These are phyloP conservation scores for Chamaea fasciata DNA, from an alignment of 2,113 vertebrate species.

Conservation along the genomic window DNA sequence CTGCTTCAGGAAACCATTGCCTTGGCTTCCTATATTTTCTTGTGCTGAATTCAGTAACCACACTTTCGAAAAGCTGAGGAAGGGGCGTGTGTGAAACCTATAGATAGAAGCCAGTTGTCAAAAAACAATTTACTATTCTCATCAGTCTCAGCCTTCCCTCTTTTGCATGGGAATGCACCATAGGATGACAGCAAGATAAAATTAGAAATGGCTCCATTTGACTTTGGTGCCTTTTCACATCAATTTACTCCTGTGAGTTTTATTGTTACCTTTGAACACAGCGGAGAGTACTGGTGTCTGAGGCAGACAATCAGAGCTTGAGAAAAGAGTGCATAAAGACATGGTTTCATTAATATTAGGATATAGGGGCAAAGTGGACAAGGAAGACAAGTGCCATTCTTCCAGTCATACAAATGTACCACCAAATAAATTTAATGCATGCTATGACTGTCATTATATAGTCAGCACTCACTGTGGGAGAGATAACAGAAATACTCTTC, in stretches of 20 bases:
- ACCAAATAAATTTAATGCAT: background rate
- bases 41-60: background rate
- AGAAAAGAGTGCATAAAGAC: background rate
- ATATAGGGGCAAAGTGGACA: background rate
- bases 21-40: background rate
- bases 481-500: background rate
- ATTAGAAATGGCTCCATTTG: constrained; percentile 19
- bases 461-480: background rate
- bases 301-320: background rate
- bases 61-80: background rate
- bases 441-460: background rate
- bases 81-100: background rate
- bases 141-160: constrained; percentile 17
- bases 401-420: background rate
- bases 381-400: background rate
- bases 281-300: background rate
- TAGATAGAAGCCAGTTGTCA: constrained; percentile 29
- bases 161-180: background rate
- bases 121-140: constrained; percentile 45
- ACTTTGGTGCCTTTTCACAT: constrained; percentile 20
- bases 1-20: constrained; percentile 28
- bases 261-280: background rate
- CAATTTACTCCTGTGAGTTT: background rate
- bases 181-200: constrained; percentile 37
- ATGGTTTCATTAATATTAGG: background rate